A percentile compares a stretch with the other conserved stretches of the same genome.
phyloP scores from a whole-genome alignment of 2,113 vertebrate species.

The Passer montanus region DNA sequence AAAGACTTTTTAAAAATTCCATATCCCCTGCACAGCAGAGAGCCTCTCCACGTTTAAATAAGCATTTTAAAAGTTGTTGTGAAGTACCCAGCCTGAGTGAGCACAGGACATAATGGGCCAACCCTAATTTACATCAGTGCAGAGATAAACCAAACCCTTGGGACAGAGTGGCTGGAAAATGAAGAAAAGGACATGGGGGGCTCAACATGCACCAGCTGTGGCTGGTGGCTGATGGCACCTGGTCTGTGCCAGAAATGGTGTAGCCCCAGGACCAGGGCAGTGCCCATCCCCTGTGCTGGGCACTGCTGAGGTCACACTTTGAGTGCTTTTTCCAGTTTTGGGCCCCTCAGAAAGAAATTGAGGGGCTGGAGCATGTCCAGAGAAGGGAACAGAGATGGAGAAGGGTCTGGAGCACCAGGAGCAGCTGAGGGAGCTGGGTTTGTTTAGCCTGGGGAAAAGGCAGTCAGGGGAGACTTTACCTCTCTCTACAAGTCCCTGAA shows the following conservation, averaged over 20 bases:
- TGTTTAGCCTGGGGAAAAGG: neutral
- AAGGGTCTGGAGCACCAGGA: neutral
- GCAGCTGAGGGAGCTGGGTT: neutral
- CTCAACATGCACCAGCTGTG: neutral
- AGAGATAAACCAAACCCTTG: neutral
- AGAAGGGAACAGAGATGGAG: neutral
- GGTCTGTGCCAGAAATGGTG: neutral
- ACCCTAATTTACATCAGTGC: neutral
- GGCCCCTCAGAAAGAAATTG: neutral
- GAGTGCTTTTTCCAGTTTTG: neutral
- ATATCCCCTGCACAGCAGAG: neutral
- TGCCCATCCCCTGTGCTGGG: neutral
- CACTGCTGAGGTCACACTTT: neutral
- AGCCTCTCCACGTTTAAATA: neutral
- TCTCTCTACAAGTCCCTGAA: neutral
- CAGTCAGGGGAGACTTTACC: neutral
- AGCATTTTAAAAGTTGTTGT: neutral
- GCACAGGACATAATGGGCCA: rapidly evolving
- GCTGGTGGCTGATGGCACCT: neutral
- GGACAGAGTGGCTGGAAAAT: neutral
- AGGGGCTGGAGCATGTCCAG: neutral
- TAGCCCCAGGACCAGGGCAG: neutral
- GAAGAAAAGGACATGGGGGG: neutral
- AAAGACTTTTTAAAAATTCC: neutral
- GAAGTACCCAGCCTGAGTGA: neutral